These are phyloP conservation scores for Neocrepidodera transversa DNA, from an alignment of 2,888 invertebrate genomes.

Conservation along the genomic window DNA sequence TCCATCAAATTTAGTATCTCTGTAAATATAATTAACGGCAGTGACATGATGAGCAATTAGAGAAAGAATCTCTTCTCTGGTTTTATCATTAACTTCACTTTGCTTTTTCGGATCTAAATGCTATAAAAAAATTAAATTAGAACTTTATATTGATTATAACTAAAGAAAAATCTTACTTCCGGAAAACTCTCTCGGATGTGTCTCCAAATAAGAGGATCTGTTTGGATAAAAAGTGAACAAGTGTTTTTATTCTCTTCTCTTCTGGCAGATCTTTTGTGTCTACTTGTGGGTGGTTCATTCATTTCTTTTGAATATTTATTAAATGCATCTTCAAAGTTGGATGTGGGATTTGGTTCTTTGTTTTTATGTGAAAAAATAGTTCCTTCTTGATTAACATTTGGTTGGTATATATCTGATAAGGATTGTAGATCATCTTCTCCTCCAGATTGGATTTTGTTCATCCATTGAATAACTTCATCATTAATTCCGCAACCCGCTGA, in stretches of 20 bases:
- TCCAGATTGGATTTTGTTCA: slow-evolving; percentile 87
- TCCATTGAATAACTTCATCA: slow-evolving; percentile 88
- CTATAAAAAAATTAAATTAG: slow-evolving; percentile 61
- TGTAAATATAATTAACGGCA: slow-evolving; percentile 96
- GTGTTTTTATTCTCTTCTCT: slow-evolving; percentile 83
- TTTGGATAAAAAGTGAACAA: slow-evolving; percentile 96
- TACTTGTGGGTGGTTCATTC: slow-evolving; percentile 61
- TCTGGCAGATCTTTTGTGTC: slow-evolving; percentile 62
- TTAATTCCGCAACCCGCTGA: slow-evolving; percentile 88
- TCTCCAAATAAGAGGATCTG: slow-evolving; percentile 97
- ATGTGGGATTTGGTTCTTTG: slow-evolving; percentile 37
- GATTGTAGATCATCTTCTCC: slow-evolving; percentile 60
- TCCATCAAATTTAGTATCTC: slow-evolving; percentile 94
- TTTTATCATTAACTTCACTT: slow-evolving; percentile 81
- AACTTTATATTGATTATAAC: not conserved
- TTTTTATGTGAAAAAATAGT: slow-evolving; percentile 15
- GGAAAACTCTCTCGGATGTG: slow-evolving; percentile 85
- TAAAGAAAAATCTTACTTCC: slow-evolving; percentile 68
- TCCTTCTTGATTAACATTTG: not conserved
- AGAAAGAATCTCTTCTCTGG: slow-evolving; percentile 95
- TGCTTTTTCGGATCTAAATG: slow-evolving; percentile 74
- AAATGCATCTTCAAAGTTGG: slow-evolving; percentile 62
- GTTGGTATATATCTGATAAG: not conserved
- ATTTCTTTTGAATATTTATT: slow-evolving; percentile 83
- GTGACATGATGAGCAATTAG: slow-evolving; percentile 98